Evolutionary conservation across 2,113 vertebrate genomes (phyloP).

Genomic region (Pagrus major): DNA sequence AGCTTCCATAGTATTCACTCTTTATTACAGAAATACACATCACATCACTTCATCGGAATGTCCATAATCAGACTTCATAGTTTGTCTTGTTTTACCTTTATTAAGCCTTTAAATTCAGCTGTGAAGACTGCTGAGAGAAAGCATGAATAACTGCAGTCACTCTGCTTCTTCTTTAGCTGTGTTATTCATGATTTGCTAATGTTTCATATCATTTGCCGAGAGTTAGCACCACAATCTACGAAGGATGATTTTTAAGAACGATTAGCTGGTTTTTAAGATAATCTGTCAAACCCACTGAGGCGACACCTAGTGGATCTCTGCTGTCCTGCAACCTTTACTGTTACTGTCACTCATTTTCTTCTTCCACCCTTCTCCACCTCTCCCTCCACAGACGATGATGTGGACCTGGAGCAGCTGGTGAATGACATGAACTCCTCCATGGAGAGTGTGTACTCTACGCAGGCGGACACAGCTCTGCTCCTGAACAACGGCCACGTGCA

Average conservation of each 20-base stretch:
- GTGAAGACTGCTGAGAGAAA: not conserved
- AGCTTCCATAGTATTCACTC: not conserved
- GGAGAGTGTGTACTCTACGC: conserved; percentile 89
- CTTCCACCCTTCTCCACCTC: not conserved
- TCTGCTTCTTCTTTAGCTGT: not conserved
- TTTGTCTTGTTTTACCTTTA: not conserved
- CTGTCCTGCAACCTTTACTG: conserved; percentile 1
- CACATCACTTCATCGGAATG: not conserved
- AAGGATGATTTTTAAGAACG: conserved; percentile 2
- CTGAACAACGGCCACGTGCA: conserved; percentile 87
- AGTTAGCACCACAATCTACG: not conserved
- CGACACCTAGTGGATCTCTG: conserved; percentile 33
- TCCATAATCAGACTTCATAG: not conserved
- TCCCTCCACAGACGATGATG: conserved; percentile 89
- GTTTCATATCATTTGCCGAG: not conserved
- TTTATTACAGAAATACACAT: not conserved
- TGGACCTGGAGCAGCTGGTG: conserved; percentile 94
- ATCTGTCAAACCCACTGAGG: not conserved
- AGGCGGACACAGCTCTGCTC: conserved; percentile 89
- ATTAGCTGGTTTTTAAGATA: conserved; percentile 19
- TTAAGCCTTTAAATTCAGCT: not conserved
- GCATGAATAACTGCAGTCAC: not conserved
- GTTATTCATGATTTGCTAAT: not conserved
- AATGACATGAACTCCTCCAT: conserved; percentile 95
- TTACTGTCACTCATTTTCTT: not conserved